Conservation (phyloP, 2,888 invertebrate genomes). For the Zygothrica quintamaculata region DNA sequence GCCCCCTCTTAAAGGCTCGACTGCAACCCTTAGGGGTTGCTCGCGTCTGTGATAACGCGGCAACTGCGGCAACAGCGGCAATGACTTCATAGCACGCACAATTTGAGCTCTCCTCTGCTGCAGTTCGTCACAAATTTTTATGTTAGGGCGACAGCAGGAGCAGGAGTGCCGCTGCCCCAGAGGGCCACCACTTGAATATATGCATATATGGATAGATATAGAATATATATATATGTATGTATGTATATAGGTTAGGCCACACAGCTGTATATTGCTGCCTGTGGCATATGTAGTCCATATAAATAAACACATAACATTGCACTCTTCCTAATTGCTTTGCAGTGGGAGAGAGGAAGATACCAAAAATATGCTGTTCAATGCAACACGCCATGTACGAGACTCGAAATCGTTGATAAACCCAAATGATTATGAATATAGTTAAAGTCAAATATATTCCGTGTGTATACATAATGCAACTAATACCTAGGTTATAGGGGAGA, state of each 20-base stretch:
- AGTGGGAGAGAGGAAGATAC: slow-evolving; percentile 44
- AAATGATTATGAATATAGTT: slow-evolving; percentile 45
- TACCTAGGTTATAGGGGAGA: slow-evolving; percentile 14
- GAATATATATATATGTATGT: slow-evolving; percentile 16
- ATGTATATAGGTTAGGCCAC: slow-evolving; percentile 74
- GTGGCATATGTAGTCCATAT: slow-evolving; percentile 50
- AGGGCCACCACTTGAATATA: slow-evolving; percentile 49
- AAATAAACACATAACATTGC: slow-evolving; percentile 80
- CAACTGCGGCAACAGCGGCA: slow-evolving; percentile 16
- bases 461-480: slow-evolving; percentile 7
- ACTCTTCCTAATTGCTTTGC: slow-evolving; percentile 78
- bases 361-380: slow-evolving; percentile 20
- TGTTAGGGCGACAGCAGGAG: slow-evolving; percentile 25
- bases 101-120: slow-evolving; percentile 64
- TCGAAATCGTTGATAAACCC: slow-evolving; percentile 64
- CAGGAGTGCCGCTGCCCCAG: slow-evolving; percentile 59
- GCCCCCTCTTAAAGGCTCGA: slow-evolving; percentile 40
- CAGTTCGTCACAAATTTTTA: slow-evolving; percentile 28
- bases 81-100: slow-evolving; percentile 81
- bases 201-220: slow-evolving; percentile 16
- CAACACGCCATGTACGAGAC: slow-evolving; percentile 48
- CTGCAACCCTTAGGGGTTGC: slow-evolving; percentile 65
- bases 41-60: slow-evolving; percentile 63
- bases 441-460: slow-evolving; percentile 47
- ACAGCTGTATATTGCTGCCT: slow-evolving; percentile 62